Evolutionary conservation across 2,113 vertebrate species (phyloP).

Genomic region (Microtus ochrogaster): DNA sequence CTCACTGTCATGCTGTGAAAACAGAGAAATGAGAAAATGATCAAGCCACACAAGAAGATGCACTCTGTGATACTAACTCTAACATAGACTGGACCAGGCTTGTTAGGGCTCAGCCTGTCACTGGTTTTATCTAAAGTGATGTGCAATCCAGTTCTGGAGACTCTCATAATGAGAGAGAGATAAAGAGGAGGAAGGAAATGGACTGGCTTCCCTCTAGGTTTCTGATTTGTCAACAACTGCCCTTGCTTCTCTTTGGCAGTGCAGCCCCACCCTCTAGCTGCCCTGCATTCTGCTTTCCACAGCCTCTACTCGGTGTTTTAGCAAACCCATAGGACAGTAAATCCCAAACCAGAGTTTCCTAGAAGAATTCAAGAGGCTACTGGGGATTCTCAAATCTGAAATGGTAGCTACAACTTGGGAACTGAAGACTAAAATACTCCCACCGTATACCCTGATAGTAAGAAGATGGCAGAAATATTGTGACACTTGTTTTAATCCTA

Average conservation of each 20-base stretch:
- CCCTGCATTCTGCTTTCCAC: not conserved
- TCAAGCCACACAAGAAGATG: conserved; percentile 55
- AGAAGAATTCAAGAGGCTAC: not conserved
- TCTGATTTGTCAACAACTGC: rapidly evolving
- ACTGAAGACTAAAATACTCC: not conserved
- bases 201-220: not conserved
- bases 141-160: not conserved
- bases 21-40: conserved; percentile 3
- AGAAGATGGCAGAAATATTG: not conserved
- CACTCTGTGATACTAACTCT: not conserved
- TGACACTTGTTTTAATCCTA: not conserved
- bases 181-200: not conserved
- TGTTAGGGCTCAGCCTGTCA: not conserved
- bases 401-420: not conserved
- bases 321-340: not conserved
- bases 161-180: not conserved
- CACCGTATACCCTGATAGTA: not conserved
- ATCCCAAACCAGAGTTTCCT: not conserved
- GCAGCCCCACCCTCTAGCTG: not conserved
- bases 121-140: not conserved
- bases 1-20: conserved; percentile 39
- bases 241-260: not conserved
- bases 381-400: not conserved
- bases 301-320: not conserved
- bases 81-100: not conserved